Percentiles rank a stretch among this genome's conserved stretches.
Conservation (phyloP, 2,888 invertebrate genomes). For the Hofmannophila pseudospretella region DNA sequence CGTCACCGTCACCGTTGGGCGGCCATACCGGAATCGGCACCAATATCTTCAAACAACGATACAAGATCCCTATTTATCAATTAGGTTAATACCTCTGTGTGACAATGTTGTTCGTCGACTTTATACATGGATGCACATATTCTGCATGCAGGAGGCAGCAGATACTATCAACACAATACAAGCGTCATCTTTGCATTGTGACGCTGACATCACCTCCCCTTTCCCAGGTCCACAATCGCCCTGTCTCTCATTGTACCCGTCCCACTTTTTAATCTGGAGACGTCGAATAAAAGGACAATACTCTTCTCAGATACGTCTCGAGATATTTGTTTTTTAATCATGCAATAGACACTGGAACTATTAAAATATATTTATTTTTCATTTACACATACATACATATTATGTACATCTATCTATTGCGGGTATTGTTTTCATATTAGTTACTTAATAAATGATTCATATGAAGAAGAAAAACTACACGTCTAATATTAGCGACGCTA, state of each 20-base stretch:
- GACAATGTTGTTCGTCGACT: background rate
- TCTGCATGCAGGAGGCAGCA: conserved; percentile 13
- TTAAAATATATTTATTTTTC: conserved; percentile 13
- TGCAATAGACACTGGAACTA: conserved; percentile 32
- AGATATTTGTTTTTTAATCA: conserved; percentile 57
- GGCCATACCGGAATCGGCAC: too few relatives aligned
- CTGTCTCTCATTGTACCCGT: conserved; percentile 57
- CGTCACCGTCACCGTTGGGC: too few relatives aligned
- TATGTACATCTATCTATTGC: too few relatives aligned
- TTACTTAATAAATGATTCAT: conserved; percentile 30
- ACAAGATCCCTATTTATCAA: background rate
- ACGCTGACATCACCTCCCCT: conserved; percentile 48
- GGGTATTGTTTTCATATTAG: conserved; percentile 10
- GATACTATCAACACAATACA: conserved; percentile 35
- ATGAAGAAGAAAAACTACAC: conserved; percentile 40
- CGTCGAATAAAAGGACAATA: conserved; percentile 68
- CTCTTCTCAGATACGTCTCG: conserved; percentile 49
- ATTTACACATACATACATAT: too few relatives aligned
- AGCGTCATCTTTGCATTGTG: conserved; percentile 53
- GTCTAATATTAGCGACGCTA: conserved; percentile 39
- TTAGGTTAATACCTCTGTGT: background rate
- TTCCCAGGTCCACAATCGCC: conserved; percentile 37
- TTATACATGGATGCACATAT: conserved; percentile 4
- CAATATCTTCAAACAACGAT: too few relatives aligned
- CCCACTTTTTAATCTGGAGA: conserved; percentile 72